These are phyloP conservation scores for Callyntrura sp. DNA, from an alignment of 2,888 invertebrate genomes.

Conservation along the genomic window DNA sequence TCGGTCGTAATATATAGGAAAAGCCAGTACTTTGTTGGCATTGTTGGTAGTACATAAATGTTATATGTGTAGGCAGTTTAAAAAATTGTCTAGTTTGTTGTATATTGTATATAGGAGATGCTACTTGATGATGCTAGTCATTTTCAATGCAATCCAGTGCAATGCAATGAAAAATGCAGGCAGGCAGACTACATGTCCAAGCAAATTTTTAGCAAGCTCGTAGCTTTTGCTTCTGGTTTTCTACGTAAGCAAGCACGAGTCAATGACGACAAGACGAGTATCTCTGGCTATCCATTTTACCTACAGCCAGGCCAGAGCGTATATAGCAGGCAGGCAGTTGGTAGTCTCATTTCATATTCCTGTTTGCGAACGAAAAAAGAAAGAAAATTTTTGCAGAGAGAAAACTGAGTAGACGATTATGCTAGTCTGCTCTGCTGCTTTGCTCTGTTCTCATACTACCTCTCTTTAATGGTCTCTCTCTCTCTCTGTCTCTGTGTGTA, in stretches of 20 bases:
- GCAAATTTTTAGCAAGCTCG: not conserved
- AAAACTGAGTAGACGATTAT: conserved; percentile 15
- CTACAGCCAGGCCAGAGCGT: conserved; percentile 30
- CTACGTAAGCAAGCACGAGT: conserved; percentile 30
- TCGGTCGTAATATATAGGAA: not conserved
- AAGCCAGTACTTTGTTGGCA: conserved; percentile 7
- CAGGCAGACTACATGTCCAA: not conserved
- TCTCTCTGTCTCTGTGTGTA: not conserved
- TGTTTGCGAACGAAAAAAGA: conserved; percentile 14
- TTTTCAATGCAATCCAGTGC: conserved; percentile 56
- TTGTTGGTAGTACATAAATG: conserved; percentile 9
- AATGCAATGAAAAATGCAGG: conserved; percentile 65
- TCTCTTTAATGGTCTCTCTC: not conserved
- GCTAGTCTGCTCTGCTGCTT: conserved; percentile 38
- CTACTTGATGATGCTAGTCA: not conserved
- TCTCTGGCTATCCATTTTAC: conserved; percentile 37
- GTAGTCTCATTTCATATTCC: conserved; percentile 40
- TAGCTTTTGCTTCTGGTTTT: not conserved
- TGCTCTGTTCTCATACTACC: conserved; percentile 23
- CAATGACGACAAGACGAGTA: conserved; percentile 58
- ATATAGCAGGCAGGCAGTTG: not conserved
- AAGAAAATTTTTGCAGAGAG: conserved; percentile 55
- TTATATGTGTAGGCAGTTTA: not conserved
- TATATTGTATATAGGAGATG: not conserved
- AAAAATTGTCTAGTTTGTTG: not conserved